These are phyloP conservation scores for Acropora yongei DNA, from an alignment of 64 coral and sea anemone species.

Conservation along the genomic window DNA sequence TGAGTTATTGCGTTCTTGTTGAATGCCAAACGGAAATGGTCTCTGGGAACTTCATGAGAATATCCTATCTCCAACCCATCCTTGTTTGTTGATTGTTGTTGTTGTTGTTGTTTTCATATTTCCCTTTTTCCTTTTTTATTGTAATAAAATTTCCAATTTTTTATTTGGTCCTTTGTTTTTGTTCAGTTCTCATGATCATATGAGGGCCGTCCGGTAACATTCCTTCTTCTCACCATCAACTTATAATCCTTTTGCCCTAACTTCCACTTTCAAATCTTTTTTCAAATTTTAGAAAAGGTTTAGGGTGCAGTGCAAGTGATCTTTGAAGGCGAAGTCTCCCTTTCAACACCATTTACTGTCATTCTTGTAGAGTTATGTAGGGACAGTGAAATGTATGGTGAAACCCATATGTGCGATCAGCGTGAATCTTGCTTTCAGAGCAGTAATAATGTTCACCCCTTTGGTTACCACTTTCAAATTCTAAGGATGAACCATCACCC, in stretches of 20 bases:
- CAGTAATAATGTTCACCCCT: constrained; percentile 13
- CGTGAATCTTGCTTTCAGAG: constrained; percentile 20
- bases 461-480: constrained; percentile 37
- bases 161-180: no score
- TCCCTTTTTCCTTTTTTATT: no score
- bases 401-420: background rate
- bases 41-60: no score
- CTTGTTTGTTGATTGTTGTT: no score
- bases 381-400: background rate
- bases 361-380: constrained; percentile 29
- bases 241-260: background rate
- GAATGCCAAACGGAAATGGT: background rate
- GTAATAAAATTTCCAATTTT: no score
- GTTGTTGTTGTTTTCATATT: no score
- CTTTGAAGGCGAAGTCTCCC: background rate
- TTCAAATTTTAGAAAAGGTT: constrained; percentile 24
- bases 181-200: background rate
- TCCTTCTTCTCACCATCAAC: background rate
- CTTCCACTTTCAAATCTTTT: background rate
- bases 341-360: background rate
- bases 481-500: constrained; percentile 10
- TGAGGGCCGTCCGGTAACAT: no score
- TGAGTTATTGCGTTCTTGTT: background rate
- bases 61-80: no score
- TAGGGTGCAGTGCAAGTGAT: no score